Evolutionary conservation across 92 coral and sea anemone species (phyloP), one percentile per base, ranked within the genome.

Genomic region (Parazoanthus darwini): DNA sequence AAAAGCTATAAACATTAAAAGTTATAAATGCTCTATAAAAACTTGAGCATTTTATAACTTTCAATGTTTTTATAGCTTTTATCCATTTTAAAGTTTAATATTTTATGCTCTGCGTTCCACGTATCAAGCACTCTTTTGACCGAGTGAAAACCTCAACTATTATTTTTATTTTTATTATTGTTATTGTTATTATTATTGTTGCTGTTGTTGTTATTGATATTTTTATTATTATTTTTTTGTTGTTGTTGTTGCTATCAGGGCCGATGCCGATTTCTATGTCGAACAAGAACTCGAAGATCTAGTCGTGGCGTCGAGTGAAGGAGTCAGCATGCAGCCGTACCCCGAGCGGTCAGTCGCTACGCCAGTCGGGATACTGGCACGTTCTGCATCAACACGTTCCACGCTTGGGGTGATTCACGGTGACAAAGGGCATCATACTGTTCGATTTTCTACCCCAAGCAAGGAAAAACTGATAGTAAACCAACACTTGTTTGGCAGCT

Each of bases 381-480:
- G 87, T 7, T 18, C 78, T 6, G 78, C 58, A 33, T 84, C 87
- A 16, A 84, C 87, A 8, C 77, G 68, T 8, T 84, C 87, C 23
- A 84, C 87, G 16, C 77, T 84, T 15, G 87, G 87, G 6, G 66
- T 84, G 36, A 36, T 84, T 72, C 87, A 84, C 44, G n/a, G 79
- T 33, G 87, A 84, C 87, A 84, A 72, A 48, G 87, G 87, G 35
- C 78, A 70, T 46, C 87, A 84, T 35, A 6, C 79, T 10, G 87
- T 84, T 3, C 77, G 78, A 46, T 46, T 84, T 48, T 8, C 87
- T 5, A 46, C 66, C 23, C 72, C 50, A 25, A 84, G 87, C 79
- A 42, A 46, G 48, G 87, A 84, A 46, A 56, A 54, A 46, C 11
- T 70, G 23, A 33, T 84, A n/a, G 18, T 71, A 11, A 84, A 84